A percentile compares a stretch with the other conserved stretches of the same genome.
phyloP scores from a whole-genome alignment of 92 coral and sea anemone genomes.

The Palythoa grandiflora region DNA sequence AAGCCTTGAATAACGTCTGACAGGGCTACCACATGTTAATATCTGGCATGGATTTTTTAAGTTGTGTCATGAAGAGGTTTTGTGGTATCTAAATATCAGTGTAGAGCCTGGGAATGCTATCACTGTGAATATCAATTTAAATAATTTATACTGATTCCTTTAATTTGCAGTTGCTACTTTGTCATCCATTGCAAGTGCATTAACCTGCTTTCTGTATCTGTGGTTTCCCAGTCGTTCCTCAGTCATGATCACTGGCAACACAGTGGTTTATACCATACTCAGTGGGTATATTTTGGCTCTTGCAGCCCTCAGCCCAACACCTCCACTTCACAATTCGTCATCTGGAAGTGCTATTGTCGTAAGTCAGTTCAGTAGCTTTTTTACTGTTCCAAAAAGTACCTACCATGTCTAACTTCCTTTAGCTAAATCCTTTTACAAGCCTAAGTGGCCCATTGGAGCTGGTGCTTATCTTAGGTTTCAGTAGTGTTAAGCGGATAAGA shows the following conservation, averaged over 20 bases:
- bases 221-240: constrained; percentile 83
- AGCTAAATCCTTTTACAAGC: neutral
- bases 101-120: too few species aligned
- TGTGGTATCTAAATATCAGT: too few species aligned
- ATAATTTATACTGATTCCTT: neutral
- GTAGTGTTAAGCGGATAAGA: too few species aligned
- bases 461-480: too few species aligned
- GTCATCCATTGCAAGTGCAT: constrained; percentile 82
- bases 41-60: too few species aligned
- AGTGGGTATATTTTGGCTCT: constrained; percentile 72
- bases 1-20: too few species aligned
- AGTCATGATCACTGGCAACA: constrained; percentile 40
- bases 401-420: neutral
- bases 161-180: constrained; percentile 78
- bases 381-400: neutral
- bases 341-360: constrained; percentile 81
- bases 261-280: constrained; percentile 66
- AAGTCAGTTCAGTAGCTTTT: constrained; percentile 45
- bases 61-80: too few species aligned
- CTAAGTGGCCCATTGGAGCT: too few species aligned
- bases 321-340: constrained; percentile 68
- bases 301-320: constrained; percentile 87
- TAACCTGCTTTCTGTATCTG: constrained; percentile 78
- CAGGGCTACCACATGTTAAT: too few species aligned
- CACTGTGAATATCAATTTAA: neutral